Evolutionary conservation across 1,140 invertebrate genomes (phyloP).

Genomic region (Drosophila willistoni): DNA sequence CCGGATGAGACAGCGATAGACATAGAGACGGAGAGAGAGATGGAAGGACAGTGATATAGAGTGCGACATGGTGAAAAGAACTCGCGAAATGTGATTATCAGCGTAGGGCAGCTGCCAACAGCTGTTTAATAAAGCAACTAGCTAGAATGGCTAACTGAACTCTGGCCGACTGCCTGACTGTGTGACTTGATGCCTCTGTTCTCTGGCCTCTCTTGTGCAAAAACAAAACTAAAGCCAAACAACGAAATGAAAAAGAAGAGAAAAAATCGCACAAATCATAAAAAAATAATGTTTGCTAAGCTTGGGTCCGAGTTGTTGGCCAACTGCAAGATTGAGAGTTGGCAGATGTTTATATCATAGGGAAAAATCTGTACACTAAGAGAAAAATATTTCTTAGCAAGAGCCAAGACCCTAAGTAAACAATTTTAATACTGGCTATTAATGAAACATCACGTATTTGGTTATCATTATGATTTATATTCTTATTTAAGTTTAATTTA

Average conservation of each 20-base stretch:
- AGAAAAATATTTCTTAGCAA: neutral
- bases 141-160: neutral
- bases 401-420: no score
- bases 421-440: neutral
- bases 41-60: neutral
- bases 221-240: slow-evolving; percentile 10
- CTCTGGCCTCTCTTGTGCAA: neutral
- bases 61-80: slow-evolving; percentile 47
- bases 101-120: slow-evolving; percentile 53
- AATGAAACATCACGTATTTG: slow-evolving; percentile 3
- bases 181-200: neutral
- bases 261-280: slow-evolving; percentile 37
- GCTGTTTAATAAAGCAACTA: slow-evolving; percentile 66
- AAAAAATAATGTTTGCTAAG: slow-evolving; percentile 16
- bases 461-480: no score
- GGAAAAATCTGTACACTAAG: neutral
- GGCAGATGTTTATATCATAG: slow-evolving; percentile 2
- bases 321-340: neutral
- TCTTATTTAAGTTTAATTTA: neutral
- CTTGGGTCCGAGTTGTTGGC: neutral
- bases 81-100: slow-evolving; percentile 79
- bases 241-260: slow-evolving; percentile 23
- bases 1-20: neutral
- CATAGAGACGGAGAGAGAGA: neutral
- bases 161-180: neutral